Conservation (phyloP, 2,888 invertebrate genomes). For the Limnephilus lunatus region DNA sequence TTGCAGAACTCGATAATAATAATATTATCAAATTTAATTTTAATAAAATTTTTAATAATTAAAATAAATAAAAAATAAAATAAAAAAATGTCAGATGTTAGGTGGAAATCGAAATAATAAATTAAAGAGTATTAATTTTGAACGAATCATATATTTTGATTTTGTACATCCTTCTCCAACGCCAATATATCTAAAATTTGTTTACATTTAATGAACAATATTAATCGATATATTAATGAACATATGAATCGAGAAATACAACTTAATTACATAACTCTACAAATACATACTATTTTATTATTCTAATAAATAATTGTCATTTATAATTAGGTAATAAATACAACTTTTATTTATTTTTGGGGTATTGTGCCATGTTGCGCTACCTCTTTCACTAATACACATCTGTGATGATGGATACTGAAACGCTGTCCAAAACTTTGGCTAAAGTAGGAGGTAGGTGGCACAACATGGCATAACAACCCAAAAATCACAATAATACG, state of each 20-base stretch:
- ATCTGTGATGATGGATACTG: no score
- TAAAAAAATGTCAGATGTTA: no score
- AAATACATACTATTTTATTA: neutral
- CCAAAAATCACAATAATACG: no score
- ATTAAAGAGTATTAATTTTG: neutral
- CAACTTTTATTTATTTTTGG: neutral
- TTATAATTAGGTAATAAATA: neutral
- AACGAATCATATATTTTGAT: neutral
- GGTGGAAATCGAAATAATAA: neutral
- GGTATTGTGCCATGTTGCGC: no score
- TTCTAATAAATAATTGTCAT: neutral
- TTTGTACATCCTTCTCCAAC: neutral
- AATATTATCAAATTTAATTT: no score
- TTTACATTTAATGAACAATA: neutral
- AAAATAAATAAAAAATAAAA: no score
- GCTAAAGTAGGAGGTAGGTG: no score
- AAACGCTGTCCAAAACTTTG: no score
- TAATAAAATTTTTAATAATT: no score
- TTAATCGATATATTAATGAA: neutral
- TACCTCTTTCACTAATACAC: no score
- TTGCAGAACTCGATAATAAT: no score
- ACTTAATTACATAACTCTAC: neutral
- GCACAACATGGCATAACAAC: no score
- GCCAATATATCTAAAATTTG: neutral
- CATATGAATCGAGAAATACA: neutral